Percentiles rank a stretch among this genome's conserved stretches.
phyloP scores from a whole-genome alignment of 2,113 vertebrate species.

The Melanerpes aurifrons region DNA sequence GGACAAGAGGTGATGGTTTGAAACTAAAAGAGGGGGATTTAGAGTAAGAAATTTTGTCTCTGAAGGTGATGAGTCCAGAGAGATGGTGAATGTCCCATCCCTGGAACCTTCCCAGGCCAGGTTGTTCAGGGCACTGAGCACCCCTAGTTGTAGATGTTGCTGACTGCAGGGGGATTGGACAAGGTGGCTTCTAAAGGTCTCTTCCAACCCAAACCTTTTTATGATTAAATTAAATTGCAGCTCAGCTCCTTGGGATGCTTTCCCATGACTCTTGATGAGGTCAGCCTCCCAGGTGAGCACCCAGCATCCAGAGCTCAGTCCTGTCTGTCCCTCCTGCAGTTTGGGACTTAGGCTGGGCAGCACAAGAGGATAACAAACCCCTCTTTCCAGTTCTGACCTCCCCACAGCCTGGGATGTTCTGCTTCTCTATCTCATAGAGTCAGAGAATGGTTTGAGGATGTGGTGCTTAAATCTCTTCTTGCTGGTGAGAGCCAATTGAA shows the following conservation, averaged over 20 bases:
- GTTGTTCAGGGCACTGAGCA: background rate
- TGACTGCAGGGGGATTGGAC: too few species aligned
- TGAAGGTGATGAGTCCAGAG: too few species aligned
- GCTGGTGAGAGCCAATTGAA: background rate
- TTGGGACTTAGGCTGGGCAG: background rate
- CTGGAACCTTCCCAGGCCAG: too few species aligned
- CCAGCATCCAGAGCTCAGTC: background rate
- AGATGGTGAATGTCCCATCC: too few species aligned
- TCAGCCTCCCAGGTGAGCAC: background rate
- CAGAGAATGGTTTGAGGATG: too few species aligned
- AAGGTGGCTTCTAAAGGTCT: too few species aligned
- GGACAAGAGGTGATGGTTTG: too few species aligned
- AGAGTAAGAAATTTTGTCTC: too few species aligned
- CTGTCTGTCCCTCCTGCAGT: accelerated
- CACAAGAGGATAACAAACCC: background rate
- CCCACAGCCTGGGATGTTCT: background rate
- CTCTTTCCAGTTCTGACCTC: background rate
- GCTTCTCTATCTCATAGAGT: background rate
- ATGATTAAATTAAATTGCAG: background rate
- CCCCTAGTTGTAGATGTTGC: background rate
- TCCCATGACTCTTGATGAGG: background rate
- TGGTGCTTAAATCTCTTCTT: background rate
- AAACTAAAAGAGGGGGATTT: too few species aligned
- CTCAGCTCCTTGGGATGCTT: background rate
- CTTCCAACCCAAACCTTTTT: too few species aligned